Evolutionary conservation across 2,113 vertebrate species (phyloP).

Genomic region (Nycticorax nycticorax): DNA sequence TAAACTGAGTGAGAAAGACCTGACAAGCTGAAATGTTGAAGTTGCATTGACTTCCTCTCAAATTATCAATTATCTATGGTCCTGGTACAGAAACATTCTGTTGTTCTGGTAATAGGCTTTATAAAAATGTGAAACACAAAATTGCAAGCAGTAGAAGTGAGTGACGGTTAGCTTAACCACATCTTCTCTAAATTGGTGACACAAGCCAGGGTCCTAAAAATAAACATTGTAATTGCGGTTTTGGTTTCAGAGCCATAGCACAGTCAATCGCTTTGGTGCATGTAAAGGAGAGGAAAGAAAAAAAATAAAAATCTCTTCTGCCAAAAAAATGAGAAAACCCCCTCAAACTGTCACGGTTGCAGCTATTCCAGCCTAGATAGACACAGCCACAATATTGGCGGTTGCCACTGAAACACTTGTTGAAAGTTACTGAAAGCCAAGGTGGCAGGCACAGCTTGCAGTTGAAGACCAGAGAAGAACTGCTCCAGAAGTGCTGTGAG

Average conservation of each 20-base stretch:
- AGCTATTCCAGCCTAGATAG: not conserved
- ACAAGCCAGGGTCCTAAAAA: constrained; percentile 62
- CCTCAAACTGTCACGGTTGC: not conserved
- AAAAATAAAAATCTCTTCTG: not conserved
- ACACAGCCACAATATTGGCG: too few relatives aligned
- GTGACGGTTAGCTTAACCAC: constrained; percentile 66
- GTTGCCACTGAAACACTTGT: not conserved
- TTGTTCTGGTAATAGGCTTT: constrained; percentile 22
- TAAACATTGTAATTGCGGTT: constrained; percentile 66
- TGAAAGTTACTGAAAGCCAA: not conserved
- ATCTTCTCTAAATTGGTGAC: constrained; percentile 72
- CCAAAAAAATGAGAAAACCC: not conserved
- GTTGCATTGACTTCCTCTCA: not conserved
- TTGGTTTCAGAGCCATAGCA: constrained; percentile 40
- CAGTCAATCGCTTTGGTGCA: constrained; percentile 19
- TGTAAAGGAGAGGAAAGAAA: not conserved
- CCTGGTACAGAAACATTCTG: not conserved
- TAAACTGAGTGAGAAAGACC: not conserved
- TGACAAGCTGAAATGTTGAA: not conserved
- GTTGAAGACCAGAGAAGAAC: not conserved
- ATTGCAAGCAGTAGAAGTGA: constrained; percentile 34
- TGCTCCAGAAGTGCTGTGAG: not conserved
- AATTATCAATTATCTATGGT: not conserved
- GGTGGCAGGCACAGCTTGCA: not conserved
- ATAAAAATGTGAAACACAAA: constrained; percentile 18